A percentile compares a stretch with the other conserved stretches of the same genome.
phyloP scores from a whole-genome alignment of 2,113 vertebrate species.

The Piprites chloris region DNA sequence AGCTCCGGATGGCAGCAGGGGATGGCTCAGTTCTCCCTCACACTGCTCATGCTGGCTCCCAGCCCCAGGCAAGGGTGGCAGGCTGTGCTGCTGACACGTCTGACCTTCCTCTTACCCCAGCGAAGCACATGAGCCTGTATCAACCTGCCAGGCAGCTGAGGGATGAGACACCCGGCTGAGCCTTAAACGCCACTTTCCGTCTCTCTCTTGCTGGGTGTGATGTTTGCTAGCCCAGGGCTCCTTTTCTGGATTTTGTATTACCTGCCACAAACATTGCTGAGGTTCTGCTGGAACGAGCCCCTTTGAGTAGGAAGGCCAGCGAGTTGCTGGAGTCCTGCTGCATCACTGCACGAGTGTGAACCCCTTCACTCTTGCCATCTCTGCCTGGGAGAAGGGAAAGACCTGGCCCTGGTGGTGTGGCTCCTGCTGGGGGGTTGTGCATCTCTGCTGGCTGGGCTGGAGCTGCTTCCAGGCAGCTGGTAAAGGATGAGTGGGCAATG shows the following conservation, averaged over 20 bases:
- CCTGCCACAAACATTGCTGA: too few species aligned
- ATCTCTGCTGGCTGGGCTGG: too few species aligned
- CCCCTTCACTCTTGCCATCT: constrained; percentile 88
- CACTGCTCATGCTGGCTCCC: background rate
- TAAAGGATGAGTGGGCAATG: rapidly evolving
- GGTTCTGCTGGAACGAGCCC: constrained; percentile 98
- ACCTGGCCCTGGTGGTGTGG: background rate
- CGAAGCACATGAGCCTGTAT: background rate
- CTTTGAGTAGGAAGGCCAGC: constrained; percentile 77
- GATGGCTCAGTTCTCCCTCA: background rate
- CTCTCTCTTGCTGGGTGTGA: rapidly evolving
- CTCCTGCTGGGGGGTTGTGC: background rate
- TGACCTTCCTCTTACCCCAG: constrained; percentile 44
- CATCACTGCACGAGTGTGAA: constrained; percentile 84
- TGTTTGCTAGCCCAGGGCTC: background rate
- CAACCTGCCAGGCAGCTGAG: background rate
- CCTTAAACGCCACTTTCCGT: background rate
- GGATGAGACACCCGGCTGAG: background rate
- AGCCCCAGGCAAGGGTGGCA: background rate
- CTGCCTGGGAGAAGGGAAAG: constrained; percentile 82
- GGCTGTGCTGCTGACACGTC: background rate
- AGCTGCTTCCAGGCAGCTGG: background rate
- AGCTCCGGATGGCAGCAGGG: background rate
- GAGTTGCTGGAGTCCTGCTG: constrained; percentile 84
- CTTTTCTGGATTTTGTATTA: background rate